Conservation (phyloP, 2,113 vertebrate species). For the Corvus hawaiiensis region DNA sequence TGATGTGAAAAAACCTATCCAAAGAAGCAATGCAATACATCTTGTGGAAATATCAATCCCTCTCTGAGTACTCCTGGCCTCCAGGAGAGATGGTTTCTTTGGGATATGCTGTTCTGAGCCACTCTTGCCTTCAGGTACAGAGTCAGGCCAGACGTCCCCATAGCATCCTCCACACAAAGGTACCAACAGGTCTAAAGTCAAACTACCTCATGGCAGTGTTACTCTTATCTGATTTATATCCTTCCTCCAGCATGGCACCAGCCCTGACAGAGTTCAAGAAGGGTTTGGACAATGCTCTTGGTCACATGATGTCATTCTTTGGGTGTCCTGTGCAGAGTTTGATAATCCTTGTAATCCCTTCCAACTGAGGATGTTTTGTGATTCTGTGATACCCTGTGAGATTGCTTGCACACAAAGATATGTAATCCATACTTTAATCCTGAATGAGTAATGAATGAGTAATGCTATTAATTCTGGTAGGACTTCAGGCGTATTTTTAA, state of each 20-base stretch:
- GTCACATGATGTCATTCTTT: too few species aligned
- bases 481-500: background rate
- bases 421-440: background rate
- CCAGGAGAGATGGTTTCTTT: background rate
- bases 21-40: background rate
- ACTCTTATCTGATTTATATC: background rate
- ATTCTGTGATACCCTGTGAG: background rate
- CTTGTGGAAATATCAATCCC: background rate
- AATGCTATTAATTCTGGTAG: background rate
- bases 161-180: background rate
- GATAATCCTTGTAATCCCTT: background rate
- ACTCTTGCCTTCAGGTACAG: background rate
- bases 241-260: background rate
- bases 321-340: background rate
- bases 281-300: background rate
- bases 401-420: fast-evolving
- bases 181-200: background rate
- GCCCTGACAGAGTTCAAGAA: background rate
- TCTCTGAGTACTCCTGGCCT: fast-evolving
- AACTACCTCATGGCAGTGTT: background rate
- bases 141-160: background rate
- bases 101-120: background rate
- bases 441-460: background rate
- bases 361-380: background rate
- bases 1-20: background rate